A percentile compares a stretch with the other conserved stretches of the same genome.
These are phyloP conservation scores for Datnioides undecimradiatus DNA, from an alignment of 2,113 vertebrate genomes.

Conservation along the genomic window DNA sequence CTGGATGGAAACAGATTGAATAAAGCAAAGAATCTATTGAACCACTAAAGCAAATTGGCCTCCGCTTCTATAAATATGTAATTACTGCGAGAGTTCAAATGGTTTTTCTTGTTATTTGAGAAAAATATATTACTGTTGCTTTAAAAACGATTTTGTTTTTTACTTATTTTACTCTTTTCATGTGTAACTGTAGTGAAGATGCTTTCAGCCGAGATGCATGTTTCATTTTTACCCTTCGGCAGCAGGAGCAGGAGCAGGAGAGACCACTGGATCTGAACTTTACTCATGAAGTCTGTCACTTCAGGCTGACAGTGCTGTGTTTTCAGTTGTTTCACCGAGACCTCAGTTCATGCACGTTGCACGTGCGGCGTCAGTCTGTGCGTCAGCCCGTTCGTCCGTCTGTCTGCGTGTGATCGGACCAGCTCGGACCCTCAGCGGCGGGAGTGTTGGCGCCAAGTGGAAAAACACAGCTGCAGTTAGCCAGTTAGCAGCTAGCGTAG, in stretches of 20 bases:
- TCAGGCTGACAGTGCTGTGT: not conserved
- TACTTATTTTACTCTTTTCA: constrained; percentile 36
- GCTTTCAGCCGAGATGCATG: constrained; percentile 64
- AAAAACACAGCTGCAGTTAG: too few species aligned
- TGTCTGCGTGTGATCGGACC: not conserved
- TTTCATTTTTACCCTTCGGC: too few species aligned
- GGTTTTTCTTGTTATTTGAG: constrained; percentile 36
- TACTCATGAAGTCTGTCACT: constrained; percentile 4
- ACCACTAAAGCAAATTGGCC: constrained; percentile 59
- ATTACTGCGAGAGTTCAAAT: constrained; percentile 39
- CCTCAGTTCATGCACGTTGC: constrained; percentile 5
- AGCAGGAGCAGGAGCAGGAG: too few species aligned
- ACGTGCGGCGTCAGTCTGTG: not conserved
- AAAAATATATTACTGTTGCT: constrained; percentile 7
- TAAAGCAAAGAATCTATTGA: constrained; percentile 38
- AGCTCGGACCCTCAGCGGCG: constrained; percentile 7
- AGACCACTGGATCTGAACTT: constrained; percentile 10
- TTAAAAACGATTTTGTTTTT: constrained; percentile 38
- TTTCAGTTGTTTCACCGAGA: not conserved
- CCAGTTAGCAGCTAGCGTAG: constrained; percentile 28
- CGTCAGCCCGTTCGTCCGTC: too few species aligned
- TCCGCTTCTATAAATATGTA: constrained; percentile 44
- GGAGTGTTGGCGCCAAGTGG: not conserved
- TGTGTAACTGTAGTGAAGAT: constrained; percentile 60
- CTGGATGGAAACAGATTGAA: constrained; percentile 2